These are phyloP conservation scores for Gymnarchus niloticus DNA, from an alignment of 2,113 vertebrate species.

Conservation along the genomic window DNA sequence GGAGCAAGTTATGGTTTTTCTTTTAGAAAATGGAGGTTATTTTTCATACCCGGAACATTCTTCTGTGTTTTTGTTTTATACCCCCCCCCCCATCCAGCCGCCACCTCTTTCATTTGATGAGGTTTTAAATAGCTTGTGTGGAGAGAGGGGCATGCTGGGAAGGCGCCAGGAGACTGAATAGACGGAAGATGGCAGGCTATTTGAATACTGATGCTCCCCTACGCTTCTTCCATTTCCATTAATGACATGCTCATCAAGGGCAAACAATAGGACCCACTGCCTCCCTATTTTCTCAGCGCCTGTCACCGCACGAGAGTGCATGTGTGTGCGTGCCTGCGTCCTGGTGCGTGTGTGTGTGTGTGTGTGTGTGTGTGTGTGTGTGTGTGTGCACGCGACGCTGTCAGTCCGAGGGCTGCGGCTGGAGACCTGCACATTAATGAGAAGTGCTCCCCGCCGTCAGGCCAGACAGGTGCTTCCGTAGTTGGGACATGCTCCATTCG, in stretches of 20 bases:
- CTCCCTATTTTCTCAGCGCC: slow-evolving; percentile 56
- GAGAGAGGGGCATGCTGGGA: slow-evolving; percentile 32
- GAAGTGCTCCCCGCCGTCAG: slow-evolving; percentile 81
- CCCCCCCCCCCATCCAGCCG: not conserved
- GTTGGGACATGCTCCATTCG: slow-evolving; percentile 74
- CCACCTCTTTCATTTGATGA: slow-evolving; percentile 26
- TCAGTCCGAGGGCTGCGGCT: slow-evolving; percentile 75
- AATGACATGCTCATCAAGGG: slow-evolving; percentile 86
- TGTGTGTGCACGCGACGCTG: slow-evolving; percentile 57
- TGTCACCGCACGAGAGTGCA: slow-evolving; percentile 62
- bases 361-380: slow-evolving; percentile 54
- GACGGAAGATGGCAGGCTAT: slow-evolving; percentile 82
- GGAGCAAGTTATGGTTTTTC: not conserved
- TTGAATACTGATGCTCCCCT: slow-evolving; percentile 91
- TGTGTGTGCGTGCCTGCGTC: slow-evolving; percentile 31
- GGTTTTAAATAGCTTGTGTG: slow-evolving; percentile 25
- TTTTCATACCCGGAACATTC: not conserved
- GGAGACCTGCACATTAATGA: slow-evolving; percentile 81
- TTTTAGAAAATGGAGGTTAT: slow-evolving; percentile 4
- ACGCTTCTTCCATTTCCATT: slow-evolving; percentile 67
- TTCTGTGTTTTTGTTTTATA: slow-evolving; percentile 21
- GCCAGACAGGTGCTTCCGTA: slow-evolving; percentile 89
- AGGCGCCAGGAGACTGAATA: slow-evolving; percentile 64
- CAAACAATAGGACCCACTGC: slow-evolving; percentile 87
- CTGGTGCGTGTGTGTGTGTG: slow-evolving; percentile 50